These are phyloP conservation scores for Lordiphosa collinella DNA, from an alignment of 1,140 invertebrate species.

Conservation along the genomic window DNA sequence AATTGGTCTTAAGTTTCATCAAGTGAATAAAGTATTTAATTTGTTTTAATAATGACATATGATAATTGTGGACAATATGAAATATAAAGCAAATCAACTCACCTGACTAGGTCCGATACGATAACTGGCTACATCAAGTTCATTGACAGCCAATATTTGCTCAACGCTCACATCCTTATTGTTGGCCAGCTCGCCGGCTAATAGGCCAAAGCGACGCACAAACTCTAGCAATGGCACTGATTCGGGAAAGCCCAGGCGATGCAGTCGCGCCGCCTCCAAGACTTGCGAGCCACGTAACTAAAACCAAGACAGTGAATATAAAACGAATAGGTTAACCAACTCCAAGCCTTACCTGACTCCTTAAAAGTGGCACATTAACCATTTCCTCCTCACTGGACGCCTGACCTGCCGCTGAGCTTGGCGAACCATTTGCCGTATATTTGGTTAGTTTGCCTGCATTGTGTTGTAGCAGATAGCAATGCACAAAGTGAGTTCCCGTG, in stretches of 20 bases:
- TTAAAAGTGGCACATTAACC: slow-evolving; percentile 92
- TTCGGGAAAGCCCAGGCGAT: slow-evolving; percentile 96
- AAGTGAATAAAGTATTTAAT: too few relatives aligned
- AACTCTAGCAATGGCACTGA: slow-evolving; percentile 94
- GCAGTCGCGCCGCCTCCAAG: slow-evolving; percentile 91
- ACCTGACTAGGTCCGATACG: slow-evolving; percentile 95
- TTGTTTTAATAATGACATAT: too few relatives aligned
- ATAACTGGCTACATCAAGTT: slow-evolving; percentile 92
- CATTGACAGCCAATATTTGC: slow-evolving; percentile 90
- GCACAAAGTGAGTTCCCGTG: slow-evolving; percentile 91
- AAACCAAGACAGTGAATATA: neutral
- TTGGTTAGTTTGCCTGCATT: slow-evolving; percentile 82
- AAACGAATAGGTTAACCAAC: too few relatives aligned
- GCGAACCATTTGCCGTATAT: slow-evolving; percentile 57
- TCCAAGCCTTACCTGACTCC: slow-evolving; percentile 84
- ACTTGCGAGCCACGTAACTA: slow-evolving; percentile 93
- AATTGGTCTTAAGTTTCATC: too few relatives aligned
- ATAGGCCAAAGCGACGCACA: slow-evolving; percentile 82
- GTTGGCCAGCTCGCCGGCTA: slow-evolving; percentile 64
- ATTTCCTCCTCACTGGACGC: slow-evolving; percentile 81
- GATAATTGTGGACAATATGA: too few relatives aligned
- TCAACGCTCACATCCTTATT: slow-evolving; percentile 86
- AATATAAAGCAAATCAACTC: slow-evolving; percentile 13
- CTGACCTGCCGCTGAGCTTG: slow-evolving; percentile 38
- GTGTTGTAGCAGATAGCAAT: slow-evolving; percentile 92